Evolutionary conservation across 2,888 invertebrate genomes (phyloP), one percentile per base, ranked within the genome.

Genomic region (Scaeva pyrastri): DNA sequence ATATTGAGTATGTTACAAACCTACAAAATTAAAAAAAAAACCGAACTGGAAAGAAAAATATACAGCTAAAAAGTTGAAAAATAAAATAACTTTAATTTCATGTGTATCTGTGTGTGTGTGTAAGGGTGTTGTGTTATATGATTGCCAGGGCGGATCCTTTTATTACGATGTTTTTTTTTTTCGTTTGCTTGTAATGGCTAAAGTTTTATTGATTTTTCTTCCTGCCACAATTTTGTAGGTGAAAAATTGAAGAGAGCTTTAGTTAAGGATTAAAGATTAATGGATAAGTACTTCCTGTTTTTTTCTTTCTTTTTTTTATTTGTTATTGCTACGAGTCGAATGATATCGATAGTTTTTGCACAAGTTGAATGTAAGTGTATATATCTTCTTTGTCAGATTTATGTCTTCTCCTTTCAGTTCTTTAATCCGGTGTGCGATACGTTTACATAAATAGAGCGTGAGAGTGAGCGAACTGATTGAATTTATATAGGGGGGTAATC

Each of bases 21-120:
- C n/a, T 36, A 26, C 12, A 23, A 12, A 31, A n/a, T n/a, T 10
- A 5, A 11, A 21, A n/a, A 19, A 7, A 10, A 16, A 11, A 31
- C 12, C 2, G 21, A 60, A 19, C 7, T 39, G 12, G 19, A 23
- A 64, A 43, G 31, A 71, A 43, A 74, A 45, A 14, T 10, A 11
- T 23, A 50, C 10, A 74, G 62, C 56, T 74, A 60, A 72, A 68
- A 62, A 70, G 68, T 73, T 76, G 31, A 19, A 12, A n/a, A 71
- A 64, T 19, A 14, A 79, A 71, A 75, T 45, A 75, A 43, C 36
- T 74, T 71, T 75, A 56, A 75, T 64, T 83, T 52, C 26, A 78
- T 72, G 39, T 71, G 39, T 60, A 39, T 26, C 23, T 31, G 31
- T 31, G 31, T 31, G 31, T 31, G 31, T 31, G n/a, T n/a, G n/a